Evolutionary conservation across 2,797 vertebrate genomes (phyloP), one percentile per base, ranked within the genome.

Genomic region (Hoplostethus atlanticus): DNA sequence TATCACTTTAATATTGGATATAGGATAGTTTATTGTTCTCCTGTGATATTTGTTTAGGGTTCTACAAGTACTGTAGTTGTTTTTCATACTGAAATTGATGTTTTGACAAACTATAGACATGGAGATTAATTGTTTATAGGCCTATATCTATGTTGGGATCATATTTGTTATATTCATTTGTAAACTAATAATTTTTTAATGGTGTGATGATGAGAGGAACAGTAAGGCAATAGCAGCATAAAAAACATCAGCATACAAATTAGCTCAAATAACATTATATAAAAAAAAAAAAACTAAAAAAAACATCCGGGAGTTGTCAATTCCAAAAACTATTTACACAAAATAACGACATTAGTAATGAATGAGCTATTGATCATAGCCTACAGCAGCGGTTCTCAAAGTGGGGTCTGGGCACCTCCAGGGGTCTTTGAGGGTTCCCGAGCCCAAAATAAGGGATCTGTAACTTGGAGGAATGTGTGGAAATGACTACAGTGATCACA

Each of bases 21-120:
- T 15, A 13, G 13, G 3, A 4, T 13, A 44, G 12, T 10, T 42
- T 42, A 42, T 42, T 10, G 40, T 42, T 68, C 73, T 71, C 59
- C 63, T 16, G 48, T 51, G 47, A 60, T 57, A 75, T 53, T 21
- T 55, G 25, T 56, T 48, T 47, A 44, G 61, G 77, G 68, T 76
- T 34, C 60, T 31, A 34, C 31, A 3, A 8, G 2, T 40, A 8
- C 11, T 13, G 0, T 4, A 13, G 12, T 44, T 11, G 42, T 44
- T 44, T 44, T 44, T 11, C 3, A 4, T 4, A 13, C 11, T 44
- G 42, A 3, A 44, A 44, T 11, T 44, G 42, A 64, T 15, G 16
- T 48, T 25, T 59, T 30, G 17, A 46, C 30, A 46, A 66, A 64
- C 50, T 64, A 8, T 1, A 21, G n/a, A 44, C 42, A 44, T 44